phyloP scores from a whole-genome alignment of 2,888 invertebrate genomes.

The Nowickia ferox region DNA sequence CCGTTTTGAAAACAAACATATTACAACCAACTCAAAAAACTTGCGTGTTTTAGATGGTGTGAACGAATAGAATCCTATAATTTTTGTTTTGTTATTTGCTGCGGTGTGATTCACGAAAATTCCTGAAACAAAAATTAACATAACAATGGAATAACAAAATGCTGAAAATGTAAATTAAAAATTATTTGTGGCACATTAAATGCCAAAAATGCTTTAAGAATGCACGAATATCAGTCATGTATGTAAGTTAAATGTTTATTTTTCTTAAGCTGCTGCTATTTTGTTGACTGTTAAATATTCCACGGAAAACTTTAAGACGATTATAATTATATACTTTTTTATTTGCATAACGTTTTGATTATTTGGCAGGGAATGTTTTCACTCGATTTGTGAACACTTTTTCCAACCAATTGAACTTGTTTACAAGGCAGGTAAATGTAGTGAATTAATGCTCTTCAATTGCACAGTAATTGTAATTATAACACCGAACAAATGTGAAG shows the following conservation, averaged over 20 bases:
- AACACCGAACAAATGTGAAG: background rate
- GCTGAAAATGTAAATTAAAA: constrained; percentile 62
- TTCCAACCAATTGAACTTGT: constrained; percentile 38
- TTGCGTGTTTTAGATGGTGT: constrained; percentile 35
- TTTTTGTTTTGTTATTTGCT: background rate
- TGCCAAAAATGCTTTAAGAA: background rate
- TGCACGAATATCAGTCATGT: constrained; percentile 17
- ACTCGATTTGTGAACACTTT: constrained; percentile 52
- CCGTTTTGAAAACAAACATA: background rate
- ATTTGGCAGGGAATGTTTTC: constrained; percentile 50
- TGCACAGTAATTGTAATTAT: constrained; percentile 20
- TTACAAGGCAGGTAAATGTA: constrained; percentile 32
- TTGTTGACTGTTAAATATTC: constrained; percentile 23
- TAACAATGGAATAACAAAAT: constrained; percentile 38
- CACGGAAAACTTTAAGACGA: background rate
- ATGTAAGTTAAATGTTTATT: constrained; percentile 42
- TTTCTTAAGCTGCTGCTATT: constrained; percentile 45
- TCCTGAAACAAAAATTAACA: background rate
- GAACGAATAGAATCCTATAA: constrained; percentile 37
- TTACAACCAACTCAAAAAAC: background rate
- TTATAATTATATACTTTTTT: constrained; percentile 14
- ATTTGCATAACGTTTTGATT: constrained; percentile 60
- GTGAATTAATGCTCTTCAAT: background rate
- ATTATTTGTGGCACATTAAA: constrained; percentile 25
- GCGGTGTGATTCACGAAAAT: background rate